Evolutionary conservation across 2,113 vertebrate genomes (phyloP).

Genomic region (Pangasianodon hypophthalmus): DNA sequence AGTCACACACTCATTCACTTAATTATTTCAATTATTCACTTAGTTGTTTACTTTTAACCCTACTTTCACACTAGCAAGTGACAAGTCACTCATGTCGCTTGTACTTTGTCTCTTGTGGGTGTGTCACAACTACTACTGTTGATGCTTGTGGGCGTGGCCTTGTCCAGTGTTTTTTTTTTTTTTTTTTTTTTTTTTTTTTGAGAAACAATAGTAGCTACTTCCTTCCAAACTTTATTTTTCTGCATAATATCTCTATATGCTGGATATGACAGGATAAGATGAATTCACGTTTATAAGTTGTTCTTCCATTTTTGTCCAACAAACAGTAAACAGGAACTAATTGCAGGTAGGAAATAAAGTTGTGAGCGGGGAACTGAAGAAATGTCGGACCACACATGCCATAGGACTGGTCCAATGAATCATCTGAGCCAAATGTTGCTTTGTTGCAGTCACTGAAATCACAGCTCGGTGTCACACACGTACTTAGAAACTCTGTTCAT

Average conservation of each 20-base stretch:
- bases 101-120: too few relatives aligned
- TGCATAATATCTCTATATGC: neutral
- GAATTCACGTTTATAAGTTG: neutral
- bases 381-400: neutral
- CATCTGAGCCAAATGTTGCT: neutral
- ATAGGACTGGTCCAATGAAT: neutral
- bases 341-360: neutral
- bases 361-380: neutral
- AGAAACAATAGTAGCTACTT: neutral
- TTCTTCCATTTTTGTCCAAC: neutral
- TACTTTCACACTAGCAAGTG: too few relatives aligned
- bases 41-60: too few relatives aligned
- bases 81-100: too few relatives aligned
- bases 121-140: too few relatives aligned
- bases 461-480: neutral
- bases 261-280: neutral
- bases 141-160: too few relatives aligned
- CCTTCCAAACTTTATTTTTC: neutral
- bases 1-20: too few relatives aligned
- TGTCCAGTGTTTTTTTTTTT: too few relatives aligned
- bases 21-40: too few relatives aligned
- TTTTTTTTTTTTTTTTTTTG: too few relatives aligned
- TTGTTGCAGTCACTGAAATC: too few relatives aligned
- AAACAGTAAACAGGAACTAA: neutral
- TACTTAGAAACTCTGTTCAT: neutral